Conservation (phyloP, 2,113 vertebrate genomes). For the Natator depressus region DNA sequence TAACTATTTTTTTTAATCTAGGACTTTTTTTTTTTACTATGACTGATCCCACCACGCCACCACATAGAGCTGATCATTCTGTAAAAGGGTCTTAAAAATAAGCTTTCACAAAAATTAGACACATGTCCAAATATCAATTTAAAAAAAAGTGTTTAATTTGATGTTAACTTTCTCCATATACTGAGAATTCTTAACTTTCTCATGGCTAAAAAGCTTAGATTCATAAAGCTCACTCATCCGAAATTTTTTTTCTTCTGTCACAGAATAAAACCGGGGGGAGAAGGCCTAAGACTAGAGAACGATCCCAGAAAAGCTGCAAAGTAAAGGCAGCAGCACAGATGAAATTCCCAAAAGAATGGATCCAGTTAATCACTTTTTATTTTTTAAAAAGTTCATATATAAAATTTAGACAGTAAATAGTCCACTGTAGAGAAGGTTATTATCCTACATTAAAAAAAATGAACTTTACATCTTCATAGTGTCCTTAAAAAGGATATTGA, state of each 20-base stretch:
- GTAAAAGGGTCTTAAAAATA: not conserved
- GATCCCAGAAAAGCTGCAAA: constrained; percentile 21
- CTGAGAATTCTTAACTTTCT: constrained; percentile 47
- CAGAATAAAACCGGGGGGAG: constrained; percentile 39
- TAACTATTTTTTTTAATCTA: not conserved
- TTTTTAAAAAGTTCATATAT: not conserved
- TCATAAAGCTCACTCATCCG: constrained; percentile 47
- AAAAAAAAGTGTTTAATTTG: not conserved
- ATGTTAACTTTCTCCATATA: not conserved
- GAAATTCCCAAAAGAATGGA: constrained; percentile 25
- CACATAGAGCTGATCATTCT: not conserved
- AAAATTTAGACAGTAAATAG: not conserved
- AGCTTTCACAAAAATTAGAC: not conserved
- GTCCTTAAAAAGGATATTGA: not conserved
- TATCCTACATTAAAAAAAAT: constrained; percentile 11
- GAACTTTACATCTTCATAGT: not conserved
- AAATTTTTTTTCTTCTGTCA: constrained; percentile 30
- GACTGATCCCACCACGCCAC: not conserved
- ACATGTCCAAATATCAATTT: not conserved
- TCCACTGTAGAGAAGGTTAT: not conserved
- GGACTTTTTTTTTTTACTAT: not conserved
- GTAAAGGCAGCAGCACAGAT: constrained; percentile 39
- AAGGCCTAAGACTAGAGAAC: not conserved
- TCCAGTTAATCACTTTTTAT: not conserved
- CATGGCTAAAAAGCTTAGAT: constrained; percentile 50